phyloP scores from a whole-genome alignment of 1,140 invertebrate genomes.

The Halictus rubicundus region DNA sequence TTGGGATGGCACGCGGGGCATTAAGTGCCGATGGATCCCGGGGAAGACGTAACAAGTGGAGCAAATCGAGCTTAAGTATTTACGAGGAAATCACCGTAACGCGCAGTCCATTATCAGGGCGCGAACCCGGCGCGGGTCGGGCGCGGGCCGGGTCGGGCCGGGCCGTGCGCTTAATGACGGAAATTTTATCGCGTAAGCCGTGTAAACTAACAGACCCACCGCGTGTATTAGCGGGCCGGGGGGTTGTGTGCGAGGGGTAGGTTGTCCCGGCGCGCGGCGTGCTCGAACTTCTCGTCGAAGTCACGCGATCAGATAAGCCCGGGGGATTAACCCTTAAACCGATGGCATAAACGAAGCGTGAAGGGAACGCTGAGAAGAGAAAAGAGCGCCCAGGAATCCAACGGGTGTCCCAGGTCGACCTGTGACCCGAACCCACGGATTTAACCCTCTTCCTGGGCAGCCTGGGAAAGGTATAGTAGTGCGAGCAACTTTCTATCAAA shows the following conservation, averaged over 20 bases:
- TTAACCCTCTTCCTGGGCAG: no score
- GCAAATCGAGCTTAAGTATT: slow-evolving; percentile 48
- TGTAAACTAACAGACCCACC: slow-evolving; percentile 54
- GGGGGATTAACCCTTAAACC: slow-evolving; percentile 71
- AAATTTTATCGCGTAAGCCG: slow-evolving; percentile 65
- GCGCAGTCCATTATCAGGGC: slow-evolving; percentile 34
- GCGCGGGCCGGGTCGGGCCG: neutral
- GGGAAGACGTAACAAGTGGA: slow-evolving; percentile 50
- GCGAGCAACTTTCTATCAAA: no score
- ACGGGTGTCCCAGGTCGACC: slow-evolving; percentile 5
- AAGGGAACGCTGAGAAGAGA: slow-evolving; percentile 33
- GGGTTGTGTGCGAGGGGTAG: slow-evolving; percentile 14
- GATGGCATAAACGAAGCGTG: slow-evolving; percentile 56
- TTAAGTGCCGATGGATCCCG: neutral
- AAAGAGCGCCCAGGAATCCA: slow-evolving; percentile 19
- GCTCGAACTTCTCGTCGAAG: slow-evolving; percentile 64
- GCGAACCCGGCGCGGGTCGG: slow-evolving; percentile 1
- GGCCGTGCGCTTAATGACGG: slow-evolving; percentile 46
- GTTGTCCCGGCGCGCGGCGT: slow-evolving; percentile 47
- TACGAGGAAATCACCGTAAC: slow-evolving; percentile 45
- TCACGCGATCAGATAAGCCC: slow-evolving; percentile 74
- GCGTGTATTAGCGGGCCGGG: slow-evolving; percentile 29
- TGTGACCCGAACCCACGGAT: neutral
- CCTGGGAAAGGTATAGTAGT: no score
- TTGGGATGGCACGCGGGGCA: neutral